Percentiles rank a stretch among this genome's conserved stretches.
phyloP scores from a whole-genome alignment of 2,797 vertebrate genomes.

The Pygocentrus nattereri region DNA sequence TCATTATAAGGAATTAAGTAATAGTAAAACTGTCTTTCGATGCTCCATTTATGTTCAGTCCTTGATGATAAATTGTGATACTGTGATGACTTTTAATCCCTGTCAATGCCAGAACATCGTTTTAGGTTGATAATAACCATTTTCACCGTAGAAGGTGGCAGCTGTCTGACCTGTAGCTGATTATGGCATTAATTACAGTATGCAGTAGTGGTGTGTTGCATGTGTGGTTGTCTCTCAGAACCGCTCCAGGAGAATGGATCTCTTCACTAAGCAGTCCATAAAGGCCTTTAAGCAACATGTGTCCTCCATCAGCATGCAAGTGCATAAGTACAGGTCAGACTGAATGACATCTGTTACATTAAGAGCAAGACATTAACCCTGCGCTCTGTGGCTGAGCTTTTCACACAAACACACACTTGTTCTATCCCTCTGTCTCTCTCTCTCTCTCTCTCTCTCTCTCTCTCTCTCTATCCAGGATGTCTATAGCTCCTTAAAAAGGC shows the following conservation, averaged over 20 bases:
- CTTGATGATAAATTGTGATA: not conserved
- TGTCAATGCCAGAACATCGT: not conserved
- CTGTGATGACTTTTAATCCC: not conserved
- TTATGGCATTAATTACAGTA: not conserved
- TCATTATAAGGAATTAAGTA: too few species aligned
- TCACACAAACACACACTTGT: too few species aligned
- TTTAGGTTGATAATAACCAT: not conserved
- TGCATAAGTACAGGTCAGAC: slow-evolving; percentile 67
- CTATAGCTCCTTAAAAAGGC: too few species aligned
- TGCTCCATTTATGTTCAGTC: not conserved
- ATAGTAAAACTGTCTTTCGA: not conserved
- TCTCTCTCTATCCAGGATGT: too few species aligned
- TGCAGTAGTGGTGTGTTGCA: not conserved
- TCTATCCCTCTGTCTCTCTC: too few species aligned
- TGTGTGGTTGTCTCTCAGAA: slow-evolving; percentile 72
- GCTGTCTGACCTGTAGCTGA: not conserved
- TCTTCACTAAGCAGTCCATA: slow-evolving; percentile 85
- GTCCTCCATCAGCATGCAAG: slow-evolving; percentile 76
- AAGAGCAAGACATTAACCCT: not conserved
- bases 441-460: too few species aligned
- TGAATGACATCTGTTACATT: not conserved
- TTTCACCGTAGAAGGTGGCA: not conserved
- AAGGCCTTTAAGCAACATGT: slow-evolving; percentile 83
- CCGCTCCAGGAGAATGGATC: slow-evolving; percentile 81
- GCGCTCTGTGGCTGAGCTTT: not conserved